phyloP scores from a whole-genome alignment of 1,140 invertebrate species.

The Zaprionus nigranus region DNA sequence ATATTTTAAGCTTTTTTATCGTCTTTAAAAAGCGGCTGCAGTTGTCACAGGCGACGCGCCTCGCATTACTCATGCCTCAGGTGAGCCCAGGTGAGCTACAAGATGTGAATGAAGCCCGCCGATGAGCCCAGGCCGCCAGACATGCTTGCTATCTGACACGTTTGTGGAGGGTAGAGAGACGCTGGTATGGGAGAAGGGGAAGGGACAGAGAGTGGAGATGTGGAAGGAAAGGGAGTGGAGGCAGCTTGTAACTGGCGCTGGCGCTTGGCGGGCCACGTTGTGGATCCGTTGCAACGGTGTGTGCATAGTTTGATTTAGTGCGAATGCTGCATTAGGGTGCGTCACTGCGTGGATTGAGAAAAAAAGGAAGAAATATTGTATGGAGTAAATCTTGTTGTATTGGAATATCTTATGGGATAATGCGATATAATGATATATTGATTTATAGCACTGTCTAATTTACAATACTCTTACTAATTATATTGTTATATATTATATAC shows the following conservation, averaged over 20 bases:
- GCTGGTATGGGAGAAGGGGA: neutral
- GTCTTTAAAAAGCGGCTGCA: constrained; percentile 69
- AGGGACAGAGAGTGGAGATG: neutral
- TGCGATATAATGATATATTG: no score
- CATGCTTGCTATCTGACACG: constrained; percentile 26
- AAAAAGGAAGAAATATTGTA: neutral
- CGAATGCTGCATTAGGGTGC: constrained; percentile 30
- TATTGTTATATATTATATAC: no score
- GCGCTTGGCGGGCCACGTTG: constrained; percentile 11
- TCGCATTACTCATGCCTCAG: constrained; percentile 68
- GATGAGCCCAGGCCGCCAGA: constrained; percentile 19
- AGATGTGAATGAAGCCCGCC: constrained; percentile 34
- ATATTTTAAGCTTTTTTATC: constrained; percentile 83
- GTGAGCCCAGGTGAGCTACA: constrained; percentile 17
- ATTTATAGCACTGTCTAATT: no score
- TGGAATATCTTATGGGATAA: no score
- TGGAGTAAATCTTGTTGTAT: no score
- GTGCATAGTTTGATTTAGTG: constrained; percentile 21
- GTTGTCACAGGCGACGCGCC: constrained; percentile 47
- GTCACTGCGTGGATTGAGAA: neutral
- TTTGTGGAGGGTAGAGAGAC: neutral
- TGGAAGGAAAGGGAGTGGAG: neutral
- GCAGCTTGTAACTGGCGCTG: constrained; percentile 12
- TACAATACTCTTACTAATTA: no score
- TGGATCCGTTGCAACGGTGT: constrained; percentile 15